These are phyloP conservation scores for Gryllus bimaculatus DNA, from an alignment of 1,140 invertebrate genomes.

Conservation along the genomic window DNA sequence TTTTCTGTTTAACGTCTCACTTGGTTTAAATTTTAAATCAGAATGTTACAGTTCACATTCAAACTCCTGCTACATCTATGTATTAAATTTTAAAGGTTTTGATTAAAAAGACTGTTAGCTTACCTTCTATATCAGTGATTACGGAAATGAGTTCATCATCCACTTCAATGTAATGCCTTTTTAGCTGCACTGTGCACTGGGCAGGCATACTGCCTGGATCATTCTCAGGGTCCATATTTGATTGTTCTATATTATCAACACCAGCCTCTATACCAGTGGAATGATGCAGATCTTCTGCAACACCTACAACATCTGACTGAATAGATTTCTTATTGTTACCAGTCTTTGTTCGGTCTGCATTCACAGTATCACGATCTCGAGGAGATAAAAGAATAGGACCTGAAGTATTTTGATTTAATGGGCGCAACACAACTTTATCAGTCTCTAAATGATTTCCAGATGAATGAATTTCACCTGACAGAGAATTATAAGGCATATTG, in stretches of 20 bases:
- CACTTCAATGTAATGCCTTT: conserved; percentile 46
- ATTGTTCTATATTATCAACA: not conserved
- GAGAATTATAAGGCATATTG: not conserved
- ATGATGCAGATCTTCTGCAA: not conserved
- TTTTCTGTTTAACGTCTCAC: not conserved
- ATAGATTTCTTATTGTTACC: not conserved
- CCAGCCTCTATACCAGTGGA: not conserved
- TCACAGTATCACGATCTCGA: conserved; percentile 11
- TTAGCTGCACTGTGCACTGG: conserved; percentile 43
- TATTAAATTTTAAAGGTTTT: not conserved
- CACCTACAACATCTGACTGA: conserved; percentile 10
- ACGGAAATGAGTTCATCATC: conserved; percentile 53
- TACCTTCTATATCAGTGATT: conserved; percentile 52
- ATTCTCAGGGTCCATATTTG: not conserved
- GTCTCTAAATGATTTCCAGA: conserved; percentile 12
- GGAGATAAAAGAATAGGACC: conserved; percentile 19
- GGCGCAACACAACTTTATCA: conserved; percentile 24
- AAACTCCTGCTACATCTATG: no score
- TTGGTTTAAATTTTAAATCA: no score
- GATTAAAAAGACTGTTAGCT: conserved; percentile 4
- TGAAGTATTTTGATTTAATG: conserved; percentile 28
- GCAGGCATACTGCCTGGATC: conserved; percentile 14
- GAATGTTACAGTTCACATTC: no score
- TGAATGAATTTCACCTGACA: conserved; percentile 12
- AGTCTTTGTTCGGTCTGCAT: conserved; percentile 4